Evolutionary conservation across 2,113 vertebrate species (phyloP), one percentile per base, ranked within the genome.

Genomic region (Microcebus ravelobensis): DNA sequence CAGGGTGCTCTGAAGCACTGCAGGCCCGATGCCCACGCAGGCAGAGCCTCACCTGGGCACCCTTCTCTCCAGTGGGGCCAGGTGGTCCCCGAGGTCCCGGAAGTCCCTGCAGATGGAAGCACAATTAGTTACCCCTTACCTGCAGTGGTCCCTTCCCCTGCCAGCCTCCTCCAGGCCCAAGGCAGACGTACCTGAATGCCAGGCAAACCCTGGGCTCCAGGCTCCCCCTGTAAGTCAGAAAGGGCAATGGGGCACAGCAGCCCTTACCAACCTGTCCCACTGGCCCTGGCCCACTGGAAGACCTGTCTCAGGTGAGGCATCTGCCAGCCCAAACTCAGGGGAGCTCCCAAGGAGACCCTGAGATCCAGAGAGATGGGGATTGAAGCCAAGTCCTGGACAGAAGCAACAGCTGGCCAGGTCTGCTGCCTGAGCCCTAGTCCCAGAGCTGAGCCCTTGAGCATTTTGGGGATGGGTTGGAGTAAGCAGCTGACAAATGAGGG

Each of bases 31-130:
- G 13, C 52, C 55, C 23, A 9, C 14, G 2, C 13, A 39, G 57
- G 42, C 0, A 1, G 59, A 18, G 15, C 29, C 98, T 97, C 97
- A 99, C 99, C 99, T 99, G 99, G 87, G 97, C 97, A 74, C 99
- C 99, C 88, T 97, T 98, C 87, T 97, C 98, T 57, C 98, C 98
- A 0, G 77, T 12, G 42, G 48, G 84, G 17, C 99, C 98, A 0
- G 97, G 96, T 50, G 98, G 99, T 59, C 99, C 99, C 52, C 71
- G 97, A 5, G 98, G 98, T 93, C 99, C 99, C 0, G 98, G 95
- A 18, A 98, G 94, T 31, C 99, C 99, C 99, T 99, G 90, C 15
- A 80, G 91, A 91, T 0, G 57, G 61, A 81, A 97, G 36, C 31
- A 77, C 23, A 36, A 14, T 67, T 67, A 79, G 42, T 48, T 12